These are phyloP conservation scores for Volucella inflata DNA, from an alignment of 2,888 invertebrate species.

Conservation along the genomic window DNA sequence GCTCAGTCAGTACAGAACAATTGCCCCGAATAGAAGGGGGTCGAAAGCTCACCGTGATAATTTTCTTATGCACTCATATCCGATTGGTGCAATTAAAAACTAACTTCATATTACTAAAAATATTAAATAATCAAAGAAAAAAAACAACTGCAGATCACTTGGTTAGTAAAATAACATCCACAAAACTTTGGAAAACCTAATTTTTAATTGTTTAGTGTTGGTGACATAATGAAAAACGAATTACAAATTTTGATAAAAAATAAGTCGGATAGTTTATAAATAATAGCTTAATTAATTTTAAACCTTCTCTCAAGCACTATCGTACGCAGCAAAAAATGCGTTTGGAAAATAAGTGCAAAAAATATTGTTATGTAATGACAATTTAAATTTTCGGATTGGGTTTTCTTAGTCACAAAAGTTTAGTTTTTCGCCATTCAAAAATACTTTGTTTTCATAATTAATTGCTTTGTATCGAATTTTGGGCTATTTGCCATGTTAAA, in stretches of 20 bases:
- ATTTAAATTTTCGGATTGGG: conserved; percentile 21
- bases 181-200: no score
- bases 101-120: conserved; percentile 10
- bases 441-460: conserved; percentile 52
- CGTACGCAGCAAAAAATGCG: not conserved
- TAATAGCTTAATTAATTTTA: conserved; percentile 7
- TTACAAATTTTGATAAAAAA: conserved; percentile 25
- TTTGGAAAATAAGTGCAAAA: conserved; percentile 15
- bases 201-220: not conserved
- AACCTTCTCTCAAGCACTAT: not conserved
- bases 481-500: not conserved
- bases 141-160: conserved; percentile 18
- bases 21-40: conserved; percentile 62
- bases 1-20: conserved; percentile 68
- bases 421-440: conserved; percentile 29
- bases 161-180: conserved; percentile 40
- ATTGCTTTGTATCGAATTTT: conserved; percentile 13
- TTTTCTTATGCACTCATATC: conserved; percentile 52
- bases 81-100: conserved; percentile 46
- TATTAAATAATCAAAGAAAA: conserved; percentile 1
- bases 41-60: conserved; percentile 56
- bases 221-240: conserved; percentile 36
- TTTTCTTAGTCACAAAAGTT: conserved; percentile 53
- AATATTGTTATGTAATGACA: conserved; percentile 57
- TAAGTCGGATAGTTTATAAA: not conserved